Percentiles rank a stretch among this genome's conserved stretches.
These are phyloP conservation scores for Aurelia sp. DNA, from an alignment of 30 jellyfish, hydroid and myxozoan genomes.

Conservation along the genomic window DNA sequence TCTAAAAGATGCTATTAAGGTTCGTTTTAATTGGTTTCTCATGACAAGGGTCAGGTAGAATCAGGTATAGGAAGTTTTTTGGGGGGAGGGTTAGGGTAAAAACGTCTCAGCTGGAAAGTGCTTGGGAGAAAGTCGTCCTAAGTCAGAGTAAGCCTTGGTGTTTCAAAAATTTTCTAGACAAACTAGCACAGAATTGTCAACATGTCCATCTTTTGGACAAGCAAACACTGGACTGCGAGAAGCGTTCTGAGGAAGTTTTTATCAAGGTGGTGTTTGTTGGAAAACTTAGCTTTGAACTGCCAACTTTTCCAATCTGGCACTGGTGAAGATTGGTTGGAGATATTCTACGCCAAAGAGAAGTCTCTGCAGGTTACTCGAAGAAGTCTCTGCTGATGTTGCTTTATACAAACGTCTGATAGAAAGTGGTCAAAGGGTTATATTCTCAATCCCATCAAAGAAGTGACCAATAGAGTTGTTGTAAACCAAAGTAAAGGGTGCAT, in stretches of 20 bases:
- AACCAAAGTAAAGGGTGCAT: neutral
- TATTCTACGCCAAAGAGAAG: neutral
- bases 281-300: neutral
- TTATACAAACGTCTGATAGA: neutral
- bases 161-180: neutral
- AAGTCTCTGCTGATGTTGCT: neutral
- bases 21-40: neutral
- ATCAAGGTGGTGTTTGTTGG: neutral
- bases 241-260: neutral
- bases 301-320: neutral
- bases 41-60: neutral
- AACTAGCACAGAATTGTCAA: neutral
- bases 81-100: conserved; percentile 1
- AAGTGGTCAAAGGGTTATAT: neutral
- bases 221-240: neutral
- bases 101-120: neutral
- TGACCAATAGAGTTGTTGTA: neutral
- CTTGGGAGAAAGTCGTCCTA: neutral
- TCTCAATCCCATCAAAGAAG: neutral
- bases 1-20: neutral
- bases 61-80: neutral
- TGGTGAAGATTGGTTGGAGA: neutral
- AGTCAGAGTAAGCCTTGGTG: neutral
- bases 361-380: neutral
- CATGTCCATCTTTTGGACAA: neutral